phyloP scores from a whole-genome alignment of 2,797 vertebrate genomes.

The Macropus fuliginosus region DNA sequence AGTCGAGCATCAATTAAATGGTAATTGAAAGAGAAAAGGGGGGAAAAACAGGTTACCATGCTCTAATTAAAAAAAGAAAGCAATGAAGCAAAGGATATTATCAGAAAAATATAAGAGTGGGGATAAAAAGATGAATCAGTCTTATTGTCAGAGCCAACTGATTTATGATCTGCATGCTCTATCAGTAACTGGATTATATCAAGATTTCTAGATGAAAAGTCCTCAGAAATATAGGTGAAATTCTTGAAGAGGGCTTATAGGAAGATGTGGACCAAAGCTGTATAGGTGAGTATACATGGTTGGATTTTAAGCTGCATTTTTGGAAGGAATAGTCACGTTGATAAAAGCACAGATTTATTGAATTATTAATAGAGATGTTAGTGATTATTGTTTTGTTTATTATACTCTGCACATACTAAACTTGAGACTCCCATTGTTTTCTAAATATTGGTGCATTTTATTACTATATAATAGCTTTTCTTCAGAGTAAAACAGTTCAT shows the following conservation, averaged over 20 bases:
- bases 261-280: not conserved
- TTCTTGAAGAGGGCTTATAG: not conserved
- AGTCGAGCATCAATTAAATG: not conserved
- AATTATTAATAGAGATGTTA: not conserved
- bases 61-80: not conserved
- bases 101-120: not conserved
- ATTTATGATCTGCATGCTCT: not conserved
- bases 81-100: not conserved
- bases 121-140: not conserved
- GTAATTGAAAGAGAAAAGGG: not conserved
- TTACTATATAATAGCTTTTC: not conserved
- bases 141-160: not conserved
- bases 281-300: not conserved
- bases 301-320: not conserved
- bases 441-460: not conserved
- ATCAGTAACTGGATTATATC: not conserved
- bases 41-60: not conserved
- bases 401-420: not conserved
- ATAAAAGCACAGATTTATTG: not conserved
- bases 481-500: not conserved
- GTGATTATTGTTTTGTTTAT: not conserved
- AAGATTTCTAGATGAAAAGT: not conserved
- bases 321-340: not conserved
- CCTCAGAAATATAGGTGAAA: not conserved
- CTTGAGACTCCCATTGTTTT: not conserved